Percentiles rank a stretch among this genome's conserved stretches.
phyloP scores from a whole-genome alignment of 2,113 vertebrate genomes.

The Bos javanicus region DNA sequence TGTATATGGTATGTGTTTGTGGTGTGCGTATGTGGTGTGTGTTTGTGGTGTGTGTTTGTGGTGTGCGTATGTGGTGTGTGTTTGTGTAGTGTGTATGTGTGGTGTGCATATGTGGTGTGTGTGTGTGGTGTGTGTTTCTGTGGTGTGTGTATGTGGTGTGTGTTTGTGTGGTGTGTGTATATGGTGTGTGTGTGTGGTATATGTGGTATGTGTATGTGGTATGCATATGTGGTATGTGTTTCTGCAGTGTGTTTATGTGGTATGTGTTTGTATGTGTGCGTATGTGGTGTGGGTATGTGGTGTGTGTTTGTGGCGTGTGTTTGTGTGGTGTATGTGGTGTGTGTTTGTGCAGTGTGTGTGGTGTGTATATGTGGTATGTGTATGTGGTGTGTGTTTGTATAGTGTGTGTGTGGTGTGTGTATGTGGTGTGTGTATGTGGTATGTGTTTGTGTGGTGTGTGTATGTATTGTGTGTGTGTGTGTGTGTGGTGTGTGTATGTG shows the following conservation, averaged over 20 bases:
- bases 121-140: background rate
- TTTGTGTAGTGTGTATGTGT: too few species aligned
- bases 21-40: rapidly evolving
- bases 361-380: background rate
- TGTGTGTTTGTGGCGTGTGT: rapidly evolving
- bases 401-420: too few species aligned
- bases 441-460: too few species aligned
- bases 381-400: too few species aligned
- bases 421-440: rapidly evolving
- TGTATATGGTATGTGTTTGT: background rate
- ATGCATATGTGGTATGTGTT: too few species aligned
- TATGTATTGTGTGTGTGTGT: too few species aligned
- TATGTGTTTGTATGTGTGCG: too few species aligned
- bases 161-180: too few species aligned
- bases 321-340: background rate
- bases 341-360: background rate
- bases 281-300: rapidly evolving
- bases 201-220: too few species aligned
- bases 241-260: too few species aligned
- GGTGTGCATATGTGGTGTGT: too few species aligned
- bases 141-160: background rate
- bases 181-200: background rate
- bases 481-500: too few species aligned
- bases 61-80: background rate
- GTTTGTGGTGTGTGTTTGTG: rapidly evolving